These are phyloP conservation scores for Macrosteles quadrilineatus DNA, from an alignment of 1,140 invertebrate species.

Conservation along the genomic window DNA sequence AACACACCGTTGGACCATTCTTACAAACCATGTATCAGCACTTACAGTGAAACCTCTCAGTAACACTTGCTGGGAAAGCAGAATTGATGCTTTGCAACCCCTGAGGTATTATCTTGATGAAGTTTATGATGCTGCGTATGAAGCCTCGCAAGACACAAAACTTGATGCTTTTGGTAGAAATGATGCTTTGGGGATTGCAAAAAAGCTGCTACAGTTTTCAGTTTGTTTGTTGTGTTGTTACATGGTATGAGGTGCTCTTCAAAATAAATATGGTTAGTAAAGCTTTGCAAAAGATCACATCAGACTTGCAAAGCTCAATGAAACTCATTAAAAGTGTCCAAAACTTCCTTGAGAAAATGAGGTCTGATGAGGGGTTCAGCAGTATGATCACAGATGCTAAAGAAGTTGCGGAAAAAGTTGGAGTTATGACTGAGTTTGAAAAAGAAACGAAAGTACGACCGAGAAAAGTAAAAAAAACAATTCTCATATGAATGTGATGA, in stretches of 20 bases:
- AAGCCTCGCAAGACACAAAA: neutral
- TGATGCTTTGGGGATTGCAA: neutral
- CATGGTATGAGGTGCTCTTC: constrained; percentile 28
- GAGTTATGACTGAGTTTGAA: constrained; percentile 17
- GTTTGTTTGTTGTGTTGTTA: constrained; percentile 27
- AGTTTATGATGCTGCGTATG: neutral
- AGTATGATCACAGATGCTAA: constrained; percentile 27
- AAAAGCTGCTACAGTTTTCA: constrained; percentile 24
- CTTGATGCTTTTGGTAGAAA: neutral
- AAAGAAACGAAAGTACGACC: constrained; percentile 29
- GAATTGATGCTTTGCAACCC: neutral
- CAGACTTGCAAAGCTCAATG: neutral
- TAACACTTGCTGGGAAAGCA: constrained; percentile 6
- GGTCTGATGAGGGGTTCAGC: constrained; percentile 19
- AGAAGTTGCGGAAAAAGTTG: constrained; percentile 27
- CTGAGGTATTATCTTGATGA: neutral
- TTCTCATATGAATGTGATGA: constrained; percentile 12
- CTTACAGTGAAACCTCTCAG: constrained; percentile 6
- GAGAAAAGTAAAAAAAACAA: constrained; percentile 18
- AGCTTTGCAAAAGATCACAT: constrained; percentile 16
- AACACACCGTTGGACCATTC: neutral
- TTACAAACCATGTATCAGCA: too few species aligned
- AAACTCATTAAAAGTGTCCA: neutral
- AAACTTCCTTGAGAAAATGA: constrained; percentile 24
- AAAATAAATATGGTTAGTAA: constrained; percentile 32